Base-by-base conservation (phyloP, 2,113 vertebrate genomes). In the Indri indri region DNA sequence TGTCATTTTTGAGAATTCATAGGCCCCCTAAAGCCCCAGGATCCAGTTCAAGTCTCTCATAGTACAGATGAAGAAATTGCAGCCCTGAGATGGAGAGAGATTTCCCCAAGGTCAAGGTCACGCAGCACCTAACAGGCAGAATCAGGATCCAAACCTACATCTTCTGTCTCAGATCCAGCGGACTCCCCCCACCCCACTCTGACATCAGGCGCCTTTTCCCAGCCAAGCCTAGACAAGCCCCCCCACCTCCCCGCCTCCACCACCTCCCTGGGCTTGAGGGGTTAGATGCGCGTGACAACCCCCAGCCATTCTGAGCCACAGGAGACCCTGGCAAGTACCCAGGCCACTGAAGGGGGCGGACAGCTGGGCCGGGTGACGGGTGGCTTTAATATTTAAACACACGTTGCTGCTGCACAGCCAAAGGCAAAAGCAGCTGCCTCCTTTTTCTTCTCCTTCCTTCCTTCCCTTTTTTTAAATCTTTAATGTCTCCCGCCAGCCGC, bases 371-470 rank as follows among this genome's bases (percentile, higher is more conserved):
- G 27, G 71, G 93, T 98, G 98, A 98, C 98, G 97, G 95, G 98
- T 97, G 95, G 97, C 76, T 98, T 98, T 98, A 98, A 98, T 98
- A 98, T 98, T 98, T 98, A 98, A 98, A 98, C 98, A 98, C 96
- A 97, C 95, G 89, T 97, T 97, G 95, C 97, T 11, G 89, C 95
- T 93, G 79, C 90, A 93, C 97, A 89, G 97, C 98, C 97, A 86
- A 94, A 83, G 98, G 98, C 98, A n/a, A 97, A 90, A 94, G 89
- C 95, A 81, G 94, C 98, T 97, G 94, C 87, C 93, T 98, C 96
- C 96, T 96, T 96, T 98, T 98, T 97, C 96, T 97, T 97, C 96
- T 91, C 93, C 92, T 94, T 97, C 94, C 91, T 96, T 97, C 89
- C 45, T 94, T 92, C 52, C 40, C 68, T 74, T 94, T 96, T 97